A percentile compares a stretch with the other conserved stretches of the same genome.
These are phyloP conservation scores for Drosophila micromelanica DNA, from an alignment of 1,140 invertebrate species.

Conservation along the genomic window DNA sequence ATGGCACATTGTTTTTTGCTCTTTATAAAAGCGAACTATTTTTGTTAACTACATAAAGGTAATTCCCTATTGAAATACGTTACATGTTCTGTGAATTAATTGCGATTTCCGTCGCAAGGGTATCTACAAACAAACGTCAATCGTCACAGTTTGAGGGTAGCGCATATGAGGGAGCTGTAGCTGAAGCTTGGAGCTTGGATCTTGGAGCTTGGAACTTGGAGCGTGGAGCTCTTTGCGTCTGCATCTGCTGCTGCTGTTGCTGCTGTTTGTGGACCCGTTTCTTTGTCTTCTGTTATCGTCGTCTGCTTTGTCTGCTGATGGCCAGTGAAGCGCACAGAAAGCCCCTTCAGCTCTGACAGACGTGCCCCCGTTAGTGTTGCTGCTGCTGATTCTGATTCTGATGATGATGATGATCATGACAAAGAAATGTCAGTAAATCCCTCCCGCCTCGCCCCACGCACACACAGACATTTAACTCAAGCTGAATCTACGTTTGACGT, in stretches of 20 bases:
- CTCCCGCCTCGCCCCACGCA: neutral
- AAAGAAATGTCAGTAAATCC: constrained; percentile 65
- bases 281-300: constrained; percentile 21
- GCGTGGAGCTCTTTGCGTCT: constrained; percentile 29
- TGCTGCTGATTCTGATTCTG: neutral
- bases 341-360: constrained; percentile 19
- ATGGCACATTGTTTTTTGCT: too few species aligned
- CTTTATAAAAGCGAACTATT: too few species aligned
- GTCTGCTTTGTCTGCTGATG: constrained; percentile 37
- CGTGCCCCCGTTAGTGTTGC: constrained; percentile 8
- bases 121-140: constrained; percentile 34
- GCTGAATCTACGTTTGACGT: constrained; percentile 44
- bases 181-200: constrained; percentile 5
- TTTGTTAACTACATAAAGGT: too few species aligned
- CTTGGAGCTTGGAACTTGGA: constrained; percentile 15
- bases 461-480: neutral
- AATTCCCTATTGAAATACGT: neutral
- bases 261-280: neutral
- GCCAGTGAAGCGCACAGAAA: constrained; percentile 53
- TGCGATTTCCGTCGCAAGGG: constrained; percentile 11
- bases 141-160: constrained; percentile 37
- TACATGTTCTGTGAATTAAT: neutral
- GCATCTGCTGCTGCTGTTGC: neutral
- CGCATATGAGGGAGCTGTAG: constrained; percentile 47
- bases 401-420: constrained; percentile 49